Percentiles rank a stretch among this genome's conserved stretches.
Conservation (phyloP, 2,113 vertebrate species). For the Bostrychus sinensis region DNA sequence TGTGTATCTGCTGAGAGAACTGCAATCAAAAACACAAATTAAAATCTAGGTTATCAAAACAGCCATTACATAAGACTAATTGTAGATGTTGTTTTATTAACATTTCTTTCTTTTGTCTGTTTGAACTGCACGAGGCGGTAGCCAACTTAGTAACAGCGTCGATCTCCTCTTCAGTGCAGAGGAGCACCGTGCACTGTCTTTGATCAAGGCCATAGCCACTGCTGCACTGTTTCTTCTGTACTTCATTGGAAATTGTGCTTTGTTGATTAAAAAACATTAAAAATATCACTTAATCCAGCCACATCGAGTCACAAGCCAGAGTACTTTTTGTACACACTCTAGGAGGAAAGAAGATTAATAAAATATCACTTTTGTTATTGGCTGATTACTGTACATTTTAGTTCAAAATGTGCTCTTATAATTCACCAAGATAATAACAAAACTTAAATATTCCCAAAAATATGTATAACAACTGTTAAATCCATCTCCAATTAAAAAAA, state of each 20-base stretch:
- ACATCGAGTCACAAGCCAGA: background rate
- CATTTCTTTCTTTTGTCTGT: constrained; percentile 24
- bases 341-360: too few species aligned
- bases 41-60: constrained; percentile 1
- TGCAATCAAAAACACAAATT: constrained; percentile 8
- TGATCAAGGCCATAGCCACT: constrained; percentile 3
- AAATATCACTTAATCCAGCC: background rate
- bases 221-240: background rate
- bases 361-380: too few species aligned
- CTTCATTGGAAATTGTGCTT: background rate
- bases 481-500: too few species aligned
- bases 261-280: background rate
- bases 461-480: too few species aligned
- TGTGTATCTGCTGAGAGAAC: constrained; percentile 9
- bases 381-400: too few species aligned
- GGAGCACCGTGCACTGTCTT: constrained; percentile 1
- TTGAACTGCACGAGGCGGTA: constrained; percentile 39
- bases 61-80: background rate
- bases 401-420: too few species aligned
- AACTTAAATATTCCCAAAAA: too few species aligned
- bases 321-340: too few species aligned
- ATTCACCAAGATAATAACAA: too few species aligned
- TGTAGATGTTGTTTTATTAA: constrained; percentile 13
- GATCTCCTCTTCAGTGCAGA: constrained; percentile 6
- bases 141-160: constrained; percentile 27